Conservation (phyloP, 2,888 invertebrate genomes). For the Caenorhabditis afra region DNA sequence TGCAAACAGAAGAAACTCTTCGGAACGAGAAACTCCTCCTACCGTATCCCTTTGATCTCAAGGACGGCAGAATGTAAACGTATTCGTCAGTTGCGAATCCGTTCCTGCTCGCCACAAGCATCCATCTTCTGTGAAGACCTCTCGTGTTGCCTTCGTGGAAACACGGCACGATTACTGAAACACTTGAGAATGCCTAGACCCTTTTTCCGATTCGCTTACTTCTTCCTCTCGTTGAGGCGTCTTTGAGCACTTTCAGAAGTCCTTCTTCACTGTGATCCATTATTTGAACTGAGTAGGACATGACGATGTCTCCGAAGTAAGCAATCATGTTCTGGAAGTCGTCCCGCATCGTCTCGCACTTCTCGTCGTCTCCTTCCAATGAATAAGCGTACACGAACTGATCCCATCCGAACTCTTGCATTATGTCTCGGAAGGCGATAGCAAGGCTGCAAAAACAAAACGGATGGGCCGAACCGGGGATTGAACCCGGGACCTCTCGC, state of each 20-base stretch:
- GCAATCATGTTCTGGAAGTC: constrained; percentile 59
- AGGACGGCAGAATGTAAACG: constrained; percentile 65
- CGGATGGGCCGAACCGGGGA: neutral
- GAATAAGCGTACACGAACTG: constrained; percentile 67
- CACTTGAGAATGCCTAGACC: too few species aligned
- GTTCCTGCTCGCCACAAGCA: constrained; percentile 39
- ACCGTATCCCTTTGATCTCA: constrained; percentile 59
- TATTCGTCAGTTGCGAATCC: constrained; percentile 69
- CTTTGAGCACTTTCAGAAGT: constrained; percentile 9
- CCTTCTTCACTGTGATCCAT: constrained; percentile 36
- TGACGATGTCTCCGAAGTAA: constrained; percentile 39
- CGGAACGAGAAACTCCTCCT: neutral
- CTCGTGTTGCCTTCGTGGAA: constrained; percentile 53
- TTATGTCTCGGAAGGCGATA: constrained; percentile 60
- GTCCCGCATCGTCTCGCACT: constrained; percentile 62
- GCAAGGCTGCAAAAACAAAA: constrained; percentile 49
- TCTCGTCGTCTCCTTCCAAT: constrained; percentile 60
- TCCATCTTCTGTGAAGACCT: constrained; percentile 47
- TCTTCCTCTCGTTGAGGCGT: constrained; percentile 38
- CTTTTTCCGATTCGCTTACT: constrained; percentile 20
- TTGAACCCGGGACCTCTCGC: constrained; percentile 81
- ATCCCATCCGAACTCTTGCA: constrained; percentile 64
- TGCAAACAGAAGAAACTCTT: neutral
- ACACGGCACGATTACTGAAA: constrained; percentile 65
- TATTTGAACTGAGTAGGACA: constrained; percentile 31